phyloP scores from a whole-genome alignment of 2,797 vertebrate genomes.

The Arnoldichthys spilopterus region DNA sequence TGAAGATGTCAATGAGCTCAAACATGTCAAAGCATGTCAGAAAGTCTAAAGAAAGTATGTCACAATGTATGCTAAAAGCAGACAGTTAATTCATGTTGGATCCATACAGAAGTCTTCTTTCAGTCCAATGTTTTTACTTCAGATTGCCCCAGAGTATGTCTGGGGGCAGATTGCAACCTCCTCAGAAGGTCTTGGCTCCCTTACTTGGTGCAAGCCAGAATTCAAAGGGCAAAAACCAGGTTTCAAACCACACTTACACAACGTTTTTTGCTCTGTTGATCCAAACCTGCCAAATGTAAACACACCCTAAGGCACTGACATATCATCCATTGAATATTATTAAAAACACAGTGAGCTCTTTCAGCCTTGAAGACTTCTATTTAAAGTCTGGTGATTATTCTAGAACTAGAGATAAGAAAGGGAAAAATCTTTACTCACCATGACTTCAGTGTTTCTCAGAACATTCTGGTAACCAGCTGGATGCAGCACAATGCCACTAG shows the following conservation, averaged over 20 bases:
- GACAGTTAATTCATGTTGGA: too few species aligned
- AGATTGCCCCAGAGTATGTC: too few species aligned
- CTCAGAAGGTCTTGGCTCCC: too few species aligned
- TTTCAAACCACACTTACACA: neutral
- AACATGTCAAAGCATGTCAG: too few species aligned
- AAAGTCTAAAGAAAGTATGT: too few species aligned
- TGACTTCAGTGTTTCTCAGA: constrained; percentile 93
- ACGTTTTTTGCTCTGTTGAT: neutral
- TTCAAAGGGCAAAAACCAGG: neutral
- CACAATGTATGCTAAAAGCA: too few species aligned
- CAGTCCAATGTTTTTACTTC: too few species aligned
- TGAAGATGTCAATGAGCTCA: too few species aligned
- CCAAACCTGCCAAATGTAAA: neutral
- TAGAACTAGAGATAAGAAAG: neutral
- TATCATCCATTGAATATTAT: neutral
- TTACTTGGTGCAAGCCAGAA: too few species aligned
- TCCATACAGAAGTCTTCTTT: too few species aligned
- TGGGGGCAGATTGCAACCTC: too few species aligned
- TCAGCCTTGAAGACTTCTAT: neutral
- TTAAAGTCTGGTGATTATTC: neutral
- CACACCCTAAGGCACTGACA: neutral
- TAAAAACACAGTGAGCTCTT: neutral
- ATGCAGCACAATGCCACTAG: constrained; percentile 94
- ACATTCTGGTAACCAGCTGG: constrained; percentile 96
- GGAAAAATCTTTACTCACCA: constrained; percentile 78